These are phyloP conservation scores for Megamerina dolium DNA, from an alignment of 2,888 invertebrate genomes.

Conservation along the genomic window DNA sequence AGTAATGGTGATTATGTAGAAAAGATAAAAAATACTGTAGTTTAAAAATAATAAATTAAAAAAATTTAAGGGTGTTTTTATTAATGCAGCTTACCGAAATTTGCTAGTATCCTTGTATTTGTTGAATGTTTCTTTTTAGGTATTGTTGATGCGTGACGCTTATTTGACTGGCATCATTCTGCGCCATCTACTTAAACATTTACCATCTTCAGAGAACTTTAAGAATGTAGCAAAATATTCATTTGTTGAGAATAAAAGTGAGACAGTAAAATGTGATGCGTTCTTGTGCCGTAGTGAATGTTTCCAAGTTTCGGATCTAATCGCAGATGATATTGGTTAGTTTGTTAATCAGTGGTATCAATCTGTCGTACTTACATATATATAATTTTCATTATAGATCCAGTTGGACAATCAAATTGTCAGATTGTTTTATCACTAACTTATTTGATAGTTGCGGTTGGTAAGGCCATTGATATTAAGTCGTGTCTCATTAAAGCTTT, in stretches of 20 bases:
- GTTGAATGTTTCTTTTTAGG: constrained; percentile 48
- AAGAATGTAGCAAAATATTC: constrained; percentile 43
- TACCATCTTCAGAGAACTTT: constrained; percentile 49
- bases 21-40: too few species aligned
- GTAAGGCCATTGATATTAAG: constrained; percentile 59
- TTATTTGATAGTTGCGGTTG: constrained; percentile 58
- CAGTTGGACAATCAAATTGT: constrained; percentile 51
- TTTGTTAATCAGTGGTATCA: neutral
- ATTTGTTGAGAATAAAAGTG: constrained; percentile 41
- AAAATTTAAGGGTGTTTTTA: too few species aligned
- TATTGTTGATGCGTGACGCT: constrained; percentile 66
- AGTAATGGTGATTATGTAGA: too few species aligned
- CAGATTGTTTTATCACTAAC: constrained; percentile 60
- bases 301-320: constrained; percentile 43
- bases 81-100: too few species aligned
- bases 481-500: constrained; percentile 60
- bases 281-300: constrained; percentile 69
- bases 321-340: constrained; percentile 35
- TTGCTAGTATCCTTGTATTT: too few species aligned
- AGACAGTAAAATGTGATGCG: constrained; percentile 54
- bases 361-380: neutral
- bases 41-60: too few species aligned
- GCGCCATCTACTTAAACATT: constrained; percentile 51
- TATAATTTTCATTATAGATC: constrained; percentile 32
- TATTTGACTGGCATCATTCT: constrained; percentile 57